Evolutionary conservation across 2,888 invertebrate species (phyloP).

Genomic region (Unio delphinus): DNA sequence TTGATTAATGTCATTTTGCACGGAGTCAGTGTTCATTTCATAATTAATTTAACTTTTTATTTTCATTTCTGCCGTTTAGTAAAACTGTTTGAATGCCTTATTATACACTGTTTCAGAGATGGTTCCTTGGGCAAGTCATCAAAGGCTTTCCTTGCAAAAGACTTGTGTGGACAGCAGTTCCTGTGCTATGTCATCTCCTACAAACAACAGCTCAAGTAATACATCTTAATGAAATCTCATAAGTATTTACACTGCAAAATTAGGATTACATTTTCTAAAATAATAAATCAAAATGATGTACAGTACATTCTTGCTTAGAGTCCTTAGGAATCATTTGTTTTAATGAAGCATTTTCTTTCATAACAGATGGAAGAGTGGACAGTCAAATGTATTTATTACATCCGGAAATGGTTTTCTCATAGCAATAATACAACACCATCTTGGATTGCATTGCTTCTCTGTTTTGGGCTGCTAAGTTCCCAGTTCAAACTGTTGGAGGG

Average conservation of each 20-base stretch:
- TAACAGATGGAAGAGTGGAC: too few relatives aligned
- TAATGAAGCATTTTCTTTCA: neutral
- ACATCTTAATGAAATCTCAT: neutral
- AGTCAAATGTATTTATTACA: too few relatives aligned
- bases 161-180: slow-evolving; percentile 87
- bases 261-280: neutral
- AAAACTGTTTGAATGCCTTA: neutral
- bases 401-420: too few relatives aligned
- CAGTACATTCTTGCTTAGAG: neutral
- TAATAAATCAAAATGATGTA: too few relatives aligned
- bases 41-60: too few relatives aligned
- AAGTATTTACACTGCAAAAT: neutral
- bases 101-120: slow-evolving; percentile 58
- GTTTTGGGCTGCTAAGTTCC: too few relatives aligned
- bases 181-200: slow-evolving; percentile 83
- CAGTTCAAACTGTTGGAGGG: too few relatives aligned
- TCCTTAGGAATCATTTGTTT: neutral
- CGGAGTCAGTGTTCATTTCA: too few relatives aligned
- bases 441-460: too few relatives aligned
- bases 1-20: neutral
- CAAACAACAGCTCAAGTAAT: slow-evolving; percentile 78
- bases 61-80: neutral
- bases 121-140: slow-evolving; percentile 76
- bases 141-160: slow-evolving; percentile 87
- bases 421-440: too few relatives aligned